Percentiles rank a stretch among this genome's conserved stretches.
phyloP scores from a whole-genome alignment of 2,797 vertebrate species.

The Microtus californicus region DNA sequence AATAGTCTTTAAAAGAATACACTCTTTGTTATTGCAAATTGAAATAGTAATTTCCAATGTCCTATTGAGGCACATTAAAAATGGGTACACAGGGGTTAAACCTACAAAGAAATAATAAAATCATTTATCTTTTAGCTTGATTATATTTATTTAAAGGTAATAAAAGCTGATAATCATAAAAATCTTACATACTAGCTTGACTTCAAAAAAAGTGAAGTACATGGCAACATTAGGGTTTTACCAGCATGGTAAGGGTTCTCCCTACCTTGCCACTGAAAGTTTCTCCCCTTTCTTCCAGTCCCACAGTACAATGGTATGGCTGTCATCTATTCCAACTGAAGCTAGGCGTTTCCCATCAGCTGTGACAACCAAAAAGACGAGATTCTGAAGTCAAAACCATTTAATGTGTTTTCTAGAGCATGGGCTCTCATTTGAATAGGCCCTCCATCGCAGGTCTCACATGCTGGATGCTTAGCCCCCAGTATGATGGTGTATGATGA shows the following conservation, averaged over 20 bases:
- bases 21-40: background rate
- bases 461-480: background rate
- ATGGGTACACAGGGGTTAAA: slow-evolving; percentile 8
- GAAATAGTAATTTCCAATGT: slow-evolving; percentile 49
- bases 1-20: slow-evolving; percentile 7
- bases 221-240: slow-evolving; percentile 15
- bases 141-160: slow-evolving; percentile 28
- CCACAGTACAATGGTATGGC: slow-evolving; percentile 97
- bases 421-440: background rate
- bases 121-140: background rate
- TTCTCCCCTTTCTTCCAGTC: slow-evolving; percentile 99
- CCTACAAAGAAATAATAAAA: slow-evolving; percentile 45
- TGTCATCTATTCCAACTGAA: slow-evolving; percentile 97
- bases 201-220: background rate
- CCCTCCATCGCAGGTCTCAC: background rate
- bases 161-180: background rate
- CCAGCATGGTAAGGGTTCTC: background rate
- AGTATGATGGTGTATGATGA: background rate
- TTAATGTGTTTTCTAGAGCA: background rate
- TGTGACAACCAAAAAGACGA: slow-evolving; percentile 84
- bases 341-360: slow-evolving; percentile 97
- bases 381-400: slow-evolving; percentile 6
- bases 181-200: slow-evolving; percentile 3
- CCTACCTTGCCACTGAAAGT: slow-evolving; percentile 94
- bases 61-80: slow-evolving; percentile 32